Evolutionary conservation across 2,888 invertebrate genomes (phyloP), one percentile per base, ranked within the genome.

Genomic region (Conchocele bisecta): DNA sequence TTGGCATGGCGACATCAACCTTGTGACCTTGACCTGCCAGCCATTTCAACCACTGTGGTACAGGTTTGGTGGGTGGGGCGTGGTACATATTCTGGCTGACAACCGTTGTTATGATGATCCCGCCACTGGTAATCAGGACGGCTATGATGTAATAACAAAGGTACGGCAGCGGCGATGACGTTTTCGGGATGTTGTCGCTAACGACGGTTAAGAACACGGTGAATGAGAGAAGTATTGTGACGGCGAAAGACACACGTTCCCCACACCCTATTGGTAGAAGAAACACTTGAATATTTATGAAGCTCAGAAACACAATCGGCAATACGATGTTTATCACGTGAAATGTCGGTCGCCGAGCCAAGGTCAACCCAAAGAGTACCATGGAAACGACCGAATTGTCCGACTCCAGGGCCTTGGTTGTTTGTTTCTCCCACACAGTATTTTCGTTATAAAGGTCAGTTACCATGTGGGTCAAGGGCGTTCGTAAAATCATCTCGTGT

Each of bases 151-250:
- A 69, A 20, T 63, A 63, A 11, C 56, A 69, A 9, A 69, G 24
- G 7, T 51, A 13, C 1, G 69, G 46, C 44, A 57, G 57, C 5
- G 69, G 69, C 26, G 46, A 29, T 5, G 69, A 69, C 3, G 69
- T 51, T 35, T 69, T 58, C 13, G 69, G 69, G 9, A 69, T 28
- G 22, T 57, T 63, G n/a, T 69, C 63, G 3, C 63, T 63, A n/a
- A 69, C 63, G 1, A 69, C 37, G 7, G 56, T 69, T 33, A 63
- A 29, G 53, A 69, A 69, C 20, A 69, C 63, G 15, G 63, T 48
- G 13, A 69, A 42, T 2, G 69, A 50, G 11, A 69, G 57, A 28
- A 69, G 28, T n/a, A 63, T 53, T 0, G 63, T 69, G 11, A 63
- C 51, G n/a, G 57, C 22, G 31, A 61, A 63, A 2, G 69, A 69